Evolutionary conservation across 2,888 invertebrate genomes (phyloP).

Genomic region (Hylaea fasciaria): DNA sequence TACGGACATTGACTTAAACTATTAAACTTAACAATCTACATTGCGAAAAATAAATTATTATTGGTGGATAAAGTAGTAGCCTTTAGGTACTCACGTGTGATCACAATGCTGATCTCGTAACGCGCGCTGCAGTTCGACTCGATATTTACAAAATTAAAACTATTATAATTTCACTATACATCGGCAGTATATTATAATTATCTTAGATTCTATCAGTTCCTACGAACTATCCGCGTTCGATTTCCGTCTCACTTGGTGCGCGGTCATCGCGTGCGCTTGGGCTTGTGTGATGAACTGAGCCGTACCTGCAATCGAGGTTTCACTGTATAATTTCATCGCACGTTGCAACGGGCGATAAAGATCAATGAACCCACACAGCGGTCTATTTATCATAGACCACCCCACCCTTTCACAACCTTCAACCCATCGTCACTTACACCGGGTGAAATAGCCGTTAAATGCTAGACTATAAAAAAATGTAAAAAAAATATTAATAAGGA

Average conservation of each 20-base stretch:
- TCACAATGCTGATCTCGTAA: conserved; percentile 51
- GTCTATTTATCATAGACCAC: too few species aligned
- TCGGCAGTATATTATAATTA: conserved; percentile 53
- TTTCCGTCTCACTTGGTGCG: conserved; percentile 79
- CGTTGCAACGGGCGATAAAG: too few species aligned
- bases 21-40: conserved; percentile 45
- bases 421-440: too few species aligned
- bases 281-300: conserved; percentile 77
- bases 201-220: conserved; percentile 60
- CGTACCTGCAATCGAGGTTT: conserved; percentile 60
- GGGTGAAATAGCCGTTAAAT: too few species aligned
- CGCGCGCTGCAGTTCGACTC: conserved; percentile 53
- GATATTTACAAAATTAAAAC: conserved; percentile 34
- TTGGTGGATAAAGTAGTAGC: conserved; percentile 45
- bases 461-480: too few species aligned
- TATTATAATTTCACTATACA: conserved; percentile 45
- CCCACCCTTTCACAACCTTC: too few species aligned
- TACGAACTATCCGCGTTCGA: conserved; percentile 82
- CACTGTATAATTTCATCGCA: not conserved
- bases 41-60: conserved; percentile 45
- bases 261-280: conserved; percentile 71
- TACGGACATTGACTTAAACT: conserved; percentile 32
- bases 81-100: conserved; percentile 52
- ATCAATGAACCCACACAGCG: too few species aligned
- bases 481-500: too few species aligned